Base-by-base conservation (phyloP, 2,113 vertebrate species). In the Nerophis ophidion region DNA sequence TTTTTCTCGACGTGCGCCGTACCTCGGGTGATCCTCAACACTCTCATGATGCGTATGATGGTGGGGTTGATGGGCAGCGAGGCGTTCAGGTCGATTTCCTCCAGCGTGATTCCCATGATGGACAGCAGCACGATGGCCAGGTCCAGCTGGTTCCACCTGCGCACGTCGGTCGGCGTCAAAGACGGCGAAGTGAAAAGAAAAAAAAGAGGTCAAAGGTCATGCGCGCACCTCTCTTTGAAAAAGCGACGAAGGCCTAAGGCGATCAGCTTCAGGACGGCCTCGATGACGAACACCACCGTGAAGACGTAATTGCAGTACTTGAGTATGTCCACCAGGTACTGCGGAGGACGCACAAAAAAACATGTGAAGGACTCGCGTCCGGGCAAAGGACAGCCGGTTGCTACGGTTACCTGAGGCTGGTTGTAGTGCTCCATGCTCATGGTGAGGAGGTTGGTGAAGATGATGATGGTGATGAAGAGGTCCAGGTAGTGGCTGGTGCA, bases 381-480 rank as follows among this genome's bases (percentile, higher is more conserved):
- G 80, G 79, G 79, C 81, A 68, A 79, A 60, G 75, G 77, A 67
- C 83, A 81, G 68, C 65, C 64, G 26, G 81, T 85, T 79, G 79
- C 77, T 67, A 79, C 83, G 69, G 71, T 73, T 88, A 98, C 96
- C 94, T 92, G 89, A 61, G 96, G 94, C 78, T 99, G 96, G 79
- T 95, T 92, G 86, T 98, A 98, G 90, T 99, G 96, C 76, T 99
- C 96, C 94, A 98, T 94, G 36, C 94, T 95, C 96, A 99, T 99
- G 48, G 96, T 97, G 83, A 99, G 89, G 74, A 99, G 94, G 13
- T 99, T 99, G 87, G 96, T 90, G 2, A 93, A 92, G 61, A 99
- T 99, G 88, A 96, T 95, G 83, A 96, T 92, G 8, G 96, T 98
- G 90, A 99, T 97, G 89, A 98, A 98, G 62, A 99, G 94, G 68